Evolutionary conservation across 2,888 invertebrate genomes (phyloP).

Genomic region (Homarus gammarus): DNA sequence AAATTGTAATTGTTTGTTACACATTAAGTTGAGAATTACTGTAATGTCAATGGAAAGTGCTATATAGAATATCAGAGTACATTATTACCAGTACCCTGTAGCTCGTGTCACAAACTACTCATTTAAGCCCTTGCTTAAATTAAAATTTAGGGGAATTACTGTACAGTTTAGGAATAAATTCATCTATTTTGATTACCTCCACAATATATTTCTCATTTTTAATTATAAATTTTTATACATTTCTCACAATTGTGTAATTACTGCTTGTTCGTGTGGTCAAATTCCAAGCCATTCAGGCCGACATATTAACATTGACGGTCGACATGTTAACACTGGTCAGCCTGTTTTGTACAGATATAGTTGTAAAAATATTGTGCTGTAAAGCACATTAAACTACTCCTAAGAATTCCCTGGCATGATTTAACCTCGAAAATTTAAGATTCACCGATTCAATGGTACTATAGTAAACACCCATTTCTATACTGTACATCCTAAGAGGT

Average conservation of each 20-base stretch:
- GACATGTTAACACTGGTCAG: constrained; percentile 50
- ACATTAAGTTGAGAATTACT: background rate
- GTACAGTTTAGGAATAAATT: constrained; percentile 27
- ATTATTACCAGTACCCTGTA: background rate
- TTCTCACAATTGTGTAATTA: constrained; percentile 32
- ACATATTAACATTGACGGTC: constrained; percentile 55
- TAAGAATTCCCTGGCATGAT: constrained; percentile 11
- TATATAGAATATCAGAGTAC: background rate
- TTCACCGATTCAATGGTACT: too few species aligned
- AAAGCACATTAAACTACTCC: constrained; percentile 65
- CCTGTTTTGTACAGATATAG: constrained; percentile 57
- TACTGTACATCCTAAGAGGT: too few species aligned
- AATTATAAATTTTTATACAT: constrained; percentile 12
- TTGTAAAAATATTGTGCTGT: constrained; percentile 57
- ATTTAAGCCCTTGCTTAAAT: constrained; percentile 24
- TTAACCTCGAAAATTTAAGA: background rate
- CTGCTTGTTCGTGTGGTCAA: constrained; percentile 20
- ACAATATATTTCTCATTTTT: constrained; percentile 11
- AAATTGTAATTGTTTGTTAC: constrained; percentile 2
- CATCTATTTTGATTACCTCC: constrained; percentile 21
- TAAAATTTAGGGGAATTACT: constrained; percentile 21
- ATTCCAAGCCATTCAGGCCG: constrained; percentile 39
- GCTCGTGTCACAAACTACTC: background rate
- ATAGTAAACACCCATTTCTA: too few species aligned
- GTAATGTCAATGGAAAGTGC: background rate